Conservation (phyloP, 2,797 vertebrate genomes). For the Benthosema pterotum region DNA sequence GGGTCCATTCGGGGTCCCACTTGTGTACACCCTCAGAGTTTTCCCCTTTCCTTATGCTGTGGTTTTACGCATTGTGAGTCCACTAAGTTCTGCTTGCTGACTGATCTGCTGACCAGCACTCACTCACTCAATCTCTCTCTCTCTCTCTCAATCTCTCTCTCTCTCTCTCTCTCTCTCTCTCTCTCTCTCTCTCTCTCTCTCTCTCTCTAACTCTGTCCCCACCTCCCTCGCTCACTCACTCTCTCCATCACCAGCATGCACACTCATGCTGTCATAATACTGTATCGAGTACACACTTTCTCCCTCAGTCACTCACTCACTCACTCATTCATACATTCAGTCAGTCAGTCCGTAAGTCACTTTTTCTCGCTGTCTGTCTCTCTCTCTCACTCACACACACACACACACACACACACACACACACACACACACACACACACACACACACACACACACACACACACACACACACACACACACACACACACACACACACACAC, state of each 20-base stretch:
- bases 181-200: constrained; percentile 8
- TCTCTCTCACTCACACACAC: not conserved
- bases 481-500: constrained; percentile 25
- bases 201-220: constrained; percentile 10
- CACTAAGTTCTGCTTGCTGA: constrained; percentile 70
- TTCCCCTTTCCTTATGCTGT: no score
- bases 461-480: constrained; percentile 4
- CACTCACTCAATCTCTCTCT: constrained; percentile 58
- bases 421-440: not conserved
- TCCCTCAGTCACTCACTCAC: constrained; percentile 8
- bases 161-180: constrained; percentile 27
- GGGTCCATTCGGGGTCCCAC: no score
- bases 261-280: constrained; percentile 9
- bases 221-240: constrained; percentile 7
- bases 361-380: not conserved
- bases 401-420: no score
- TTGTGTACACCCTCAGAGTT: no score
- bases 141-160: constrained; percentile 41
- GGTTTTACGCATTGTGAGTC: constrained; percentile 47
- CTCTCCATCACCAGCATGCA: constrained; percentile 14
- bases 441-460: constrained; percentile 8
- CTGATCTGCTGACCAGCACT: constrained; percentile 70
- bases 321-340: constrained; percentile 5
- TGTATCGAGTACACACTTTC: constrained; percentile 34
- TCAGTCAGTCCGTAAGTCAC: constrained; percentile 10